Evolutionary conservation across 2,797 vertebrate species (phyloP).

Genomic region (Sebastes hubbsi): DNA sequence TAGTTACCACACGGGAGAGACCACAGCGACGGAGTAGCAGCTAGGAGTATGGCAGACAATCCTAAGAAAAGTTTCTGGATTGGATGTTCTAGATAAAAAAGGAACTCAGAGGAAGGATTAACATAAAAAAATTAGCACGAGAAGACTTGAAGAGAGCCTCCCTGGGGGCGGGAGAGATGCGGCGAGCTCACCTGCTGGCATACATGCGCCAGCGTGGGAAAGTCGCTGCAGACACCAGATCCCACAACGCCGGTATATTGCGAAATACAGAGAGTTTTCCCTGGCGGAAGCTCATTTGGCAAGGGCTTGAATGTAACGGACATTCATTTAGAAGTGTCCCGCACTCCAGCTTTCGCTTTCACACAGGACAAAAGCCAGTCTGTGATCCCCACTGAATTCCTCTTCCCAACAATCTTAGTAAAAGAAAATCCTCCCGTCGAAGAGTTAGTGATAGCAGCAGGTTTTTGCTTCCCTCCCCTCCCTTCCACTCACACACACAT

Average conservation of each 20-base stretch:
- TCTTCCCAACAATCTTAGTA: conserved; percentile 23
- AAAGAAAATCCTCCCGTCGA: conserved; percentile 34
- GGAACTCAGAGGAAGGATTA: background rate
- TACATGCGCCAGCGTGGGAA: background rate
- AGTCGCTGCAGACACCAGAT: background rate
- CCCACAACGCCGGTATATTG: background rate
- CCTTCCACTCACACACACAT: conserved; percentile 1
- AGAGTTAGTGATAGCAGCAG: conserved; percentile 60
- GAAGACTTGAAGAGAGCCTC: background rate
- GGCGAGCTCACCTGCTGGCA: background rate
- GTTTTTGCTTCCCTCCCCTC: conserved; percentile 17
- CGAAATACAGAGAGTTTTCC: background rate
- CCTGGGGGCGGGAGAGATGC: background rate
- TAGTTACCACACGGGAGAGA: background rate
- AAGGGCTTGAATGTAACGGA: background rate
- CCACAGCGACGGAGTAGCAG: background rate
- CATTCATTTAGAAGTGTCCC: background rate
- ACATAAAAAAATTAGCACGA: fast-evolving
- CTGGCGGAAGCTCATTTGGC: background rate
- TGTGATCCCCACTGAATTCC: conserved; percentile 31
- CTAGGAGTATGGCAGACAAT: background rate
- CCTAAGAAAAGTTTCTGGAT: background rate
- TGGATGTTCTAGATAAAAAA: background rate
- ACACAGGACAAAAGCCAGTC: conserved; percentile 46
- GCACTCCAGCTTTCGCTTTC: conserved; percentile 22